Evolutionary conservation across 2,113 vertebrate genomes (phyloP), one percentile per base, ranked within the genome.

Genomic region (Lota lota): DNA sequence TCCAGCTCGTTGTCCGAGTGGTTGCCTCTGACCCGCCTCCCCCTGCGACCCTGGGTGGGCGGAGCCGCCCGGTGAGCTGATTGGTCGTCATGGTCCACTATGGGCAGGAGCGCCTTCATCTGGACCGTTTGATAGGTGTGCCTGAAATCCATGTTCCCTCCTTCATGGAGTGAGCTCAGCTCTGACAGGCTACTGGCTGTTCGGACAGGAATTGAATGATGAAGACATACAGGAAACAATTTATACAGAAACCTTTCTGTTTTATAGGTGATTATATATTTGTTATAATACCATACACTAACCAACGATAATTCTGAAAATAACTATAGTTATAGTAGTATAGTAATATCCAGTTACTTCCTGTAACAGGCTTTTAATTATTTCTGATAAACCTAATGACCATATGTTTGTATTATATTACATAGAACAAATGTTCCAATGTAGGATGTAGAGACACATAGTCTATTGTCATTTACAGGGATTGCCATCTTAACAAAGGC

Each of bases 161-260:
- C 95, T 0, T 99, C 96, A 0, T 99, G 97, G 76, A 99, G 90
- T 1, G 97, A 99, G 87, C 95, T 98, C 75, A 99, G 92, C 82
- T 99, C 97, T 0, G 97, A 99, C 40, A 98, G 75, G 85, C 95
- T 98, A 68, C 92, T 94, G 81, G 96, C 97, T 98, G 89, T 79
- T 51, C 65, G 72, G 47, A 81, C 21, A 71, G 51, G 78, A 18
- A 75, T 5, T 66, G 76, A 50, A 50, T 54, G 56, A 64, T 68
- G 22, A 24, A 68, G n/a, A 53, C 47, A 6, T 33, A 5, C 24
- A 18, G n/a, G 57, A 59, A 59, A 59, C 4, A 21, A 1, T 59
- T 11, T 59, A 20, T 59, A 20, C 18, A 59, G 11, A 12, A 59
- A 19, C n/a, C 57, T 5, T 7, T 3, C n/a, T 20, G 57, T 21